Percentiles rank a stretch among this genome's conserved stretches.
These are phyloP conservation scores for Stenchaetothrips biformis DNA, from an alignment of 2,888 invertebrate species.

Conservation along the genomic window DNA sequence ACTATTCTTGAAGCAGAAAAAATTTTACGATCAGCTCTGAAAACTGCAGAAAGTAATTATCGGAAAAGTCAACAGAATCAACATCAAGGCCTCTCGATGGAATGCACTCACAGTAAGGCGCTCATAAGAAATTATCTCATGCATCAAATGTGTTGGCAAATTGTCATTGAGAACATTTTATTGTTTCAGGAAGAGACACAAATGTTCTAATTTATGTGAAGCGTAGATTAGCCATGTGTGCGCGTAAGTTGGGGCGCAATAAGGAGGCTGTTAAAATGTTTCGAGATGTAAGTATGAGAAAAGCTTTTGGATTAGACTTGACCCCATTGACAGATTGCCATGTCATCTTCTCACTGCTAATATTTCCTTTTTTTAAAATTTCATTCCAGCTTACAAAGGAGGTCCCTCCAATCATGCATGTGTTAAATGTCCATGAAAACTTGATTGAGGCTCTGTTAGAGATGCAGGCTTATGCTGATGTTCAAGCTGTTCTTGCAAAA, in stretches of 20 bases:
- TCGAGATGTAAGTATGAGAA: slow-evolving; percentile 61
- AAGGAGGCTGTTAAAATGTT: slow-evolving; percentile 96
- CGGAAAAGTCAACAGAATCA: slow-evolving; percentile 73
- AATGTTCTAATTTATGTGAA: slow-evolving; percentile 93
- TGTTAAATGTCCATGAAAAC: slow-evolving; percentile 92
- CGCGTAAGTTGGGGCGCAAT: slow-evolving; percentile 84
- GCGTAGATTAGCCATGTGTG: slow-evolving; percentile 94
- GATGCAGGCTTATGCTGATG: slow-evolving; percentile 95
- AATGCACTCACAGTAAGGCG: slow-evolving; percentile 61
- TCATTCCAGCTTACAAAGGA: slow-evolving; percentile 76
- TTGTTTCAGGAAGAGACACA: slow-evolving; percentile 68
- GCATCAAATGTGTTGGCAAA: neutral
- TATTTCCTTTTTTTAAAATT: slow-evolving; percentile 31
- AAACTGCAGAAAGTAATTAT: slow-evolving; percentile 76
- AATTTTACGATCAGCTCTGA: slow-evolving; percentile 74
- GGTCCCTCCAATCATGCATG: slow-evolving; percentile 89
- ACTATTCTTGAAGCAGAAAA: slow-evolving; percentile 85
- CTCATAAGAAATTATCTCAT: slow-evolving; percentile 8
- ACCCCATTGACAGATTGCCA: neutral
- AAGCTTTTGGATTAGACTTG: neutral
- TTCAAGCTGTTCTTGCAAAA: slow-evolving; percentile 85
- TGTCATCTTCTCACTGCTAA: slow-evolving; percentile 19
- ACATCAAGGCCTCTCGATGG: slow-evolving; percentile 68
- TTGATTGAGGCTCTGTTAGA: slow-evolving; percentile 91
- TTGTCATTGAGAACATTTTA: neutral